Conservation (phyloP, 2,888 invertebrate genomes). For the Amitus sp. region DNA sequence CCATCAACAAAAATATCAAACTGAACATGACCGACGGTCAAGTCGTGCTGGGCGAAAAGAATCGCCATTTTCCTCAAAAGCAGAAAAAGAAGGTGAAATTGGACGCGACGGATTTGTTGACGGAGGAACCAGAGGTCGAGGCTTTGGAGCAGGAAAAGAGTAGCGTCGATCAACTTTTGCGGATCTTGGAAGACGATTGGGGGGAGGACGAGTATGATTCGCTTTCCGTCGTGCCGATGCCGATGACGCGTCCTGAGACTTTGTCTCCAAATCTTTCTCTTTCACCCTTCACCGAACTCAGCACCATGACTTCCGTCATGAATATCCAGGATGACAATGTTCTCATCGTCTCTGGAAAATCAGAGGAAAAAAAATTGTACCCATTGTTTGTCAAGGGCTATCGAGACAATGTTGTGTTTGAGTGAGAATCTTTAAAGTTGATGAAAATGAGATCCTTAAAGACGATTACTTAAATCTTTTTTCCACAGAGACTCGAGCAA, state of each 20-base stretch:
- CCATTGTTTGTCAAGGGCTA: conserved; percentile 58
- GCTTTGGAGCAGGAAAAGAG: conserved; percentile 49
- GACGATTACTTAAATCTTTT: neutral
- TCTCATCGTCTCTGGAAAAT: conserved; percentile 23
- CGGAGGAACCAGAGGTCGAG: conserved; percentile 55
- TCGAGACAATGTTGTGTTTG: conserved; percentile 31
- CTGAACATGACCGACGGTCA: conserved; percentile 58
- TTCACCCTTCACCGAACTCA: conserved; percentile 68
- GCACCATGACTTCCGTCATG: conserved; percentile 68
- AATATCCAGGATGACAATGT: conserved; percentile 64
- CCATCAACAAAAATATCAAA: conserved; percentile 62
- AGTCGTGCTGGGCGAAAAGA: conserved; percentile 44
- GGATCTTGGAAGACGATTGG: conserved; percentile 62
- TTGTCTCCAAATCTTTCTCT: conserved; percentile 50
- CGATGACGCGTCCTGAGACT: conserved; percentile 8
- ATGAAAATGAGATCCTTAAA: neutral
- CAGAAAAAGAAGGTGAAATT: conserved; percentile 42
- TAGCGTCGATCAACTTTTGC: conserved; percentile 56
- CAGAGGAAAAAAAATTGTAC: conserved; percentile 41
- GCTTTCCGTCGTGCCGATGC: conserved; percentile 31
- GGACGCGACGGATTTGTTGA: conserved; percentile 55
- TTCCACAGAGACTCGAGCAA: conserved; percentile 42
- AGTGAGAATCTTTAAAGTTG: conserved; percentile 45
- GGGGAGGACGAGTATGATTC: conserved; percentile 56
- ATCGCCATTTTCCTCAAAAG: conserved; percentile 19